Base-by-base conservation (phyloP, 2,113 vertebrate genomes). In the Meriones unguiculatus region DNA sequence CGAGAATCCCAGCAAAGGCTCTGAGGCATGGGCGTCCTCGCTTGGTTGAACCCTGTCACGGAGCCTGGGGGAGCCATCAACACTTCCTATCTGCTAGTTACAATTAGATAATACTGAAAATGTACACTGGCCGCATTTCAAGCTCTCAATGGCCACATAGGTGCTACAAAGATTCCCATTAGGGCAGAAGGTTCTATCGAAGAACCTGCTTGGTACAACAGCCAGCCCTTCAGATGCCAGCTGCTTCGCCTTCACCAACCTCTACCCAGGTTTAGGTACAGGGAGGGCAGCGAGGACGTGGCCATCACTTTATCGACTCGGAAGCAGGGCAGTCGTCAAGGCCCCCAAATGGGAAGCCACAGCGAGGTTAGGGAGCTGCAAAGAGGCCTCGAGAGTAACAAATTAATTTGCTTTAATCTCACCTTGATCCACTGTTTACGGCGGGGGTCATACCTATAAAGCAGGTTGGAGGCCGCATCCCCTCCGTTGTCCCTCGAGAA, bases 401-500 rank as follows among this genome's bases (percentile, higher is more conserved):
- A 98, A 95, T 98, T 93, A 98, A 97, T 96, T 77, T 87, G 96
- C 97, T 98, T 95, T 97, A 98, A 96, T 89, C 98, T 99, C 99
- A 99, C 99, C 99, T 99, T 99, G 98, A 99, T 99, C 99, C 99
- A 99, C 97, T 99, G 99, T 98, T 99, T 99, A 99, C 99, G 99
- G 85, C 99, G 99, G 93, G 99, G 99, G 98, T 99, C 99, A 96
- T 99, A 99, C 98, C 99, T 99, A 99, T 99, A 99, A 96, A 99
- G 99, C 95, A 99, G 98, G 98, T 99, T 99, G 35, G 99, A 99
- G 4, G 99, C 99, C 0, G 99, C 99, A 17, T 99, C 99, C 96
- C 99, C 99, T 52, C 99, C 99, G 24, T 99, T 99, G 98, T 99
- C 99, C 75, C 99, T 98, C 3, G 99, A 99, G 46, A 99, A 99